phyloP scores from a whole-genome alignment of 2,113 vertebrate genomes.

The Apaloderma vittatum region DNA sequence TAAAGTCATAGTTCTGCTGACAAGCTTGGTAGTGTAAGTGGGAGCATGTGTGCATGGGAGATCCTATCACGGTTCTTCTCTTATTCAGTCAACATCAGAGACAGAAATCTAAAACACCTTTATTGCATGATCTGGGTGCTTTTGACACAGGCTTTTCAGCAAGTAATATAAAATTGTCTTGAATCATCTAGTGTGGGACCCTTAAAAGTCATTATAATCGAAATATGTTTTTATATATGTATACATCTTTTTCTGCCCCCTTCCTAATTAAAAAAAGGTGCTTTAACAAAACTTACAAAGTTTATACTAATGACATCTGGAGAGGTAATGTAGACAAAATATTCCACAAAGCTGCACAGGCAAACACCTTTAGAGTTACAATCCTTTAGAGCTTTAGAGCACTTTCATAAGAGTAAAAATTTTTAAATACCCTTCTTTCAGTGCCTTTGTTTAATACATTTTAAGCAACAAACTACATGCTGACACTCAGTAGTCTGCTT shows the following conservation, averaged over 20 bases:
- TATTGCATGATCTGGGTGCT: background rate
- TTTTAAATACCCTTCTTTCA: background rate
- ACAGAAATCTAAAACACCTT: background rate
- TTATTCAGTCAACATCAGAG: background rate
- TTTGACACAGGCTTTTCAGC: background rate
- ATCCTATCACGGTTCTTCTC: background rate
- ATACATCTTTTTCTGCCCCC: background rate
- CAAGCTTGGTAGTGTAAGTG: background rate
- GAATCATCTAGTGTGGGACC: fast-evolving
- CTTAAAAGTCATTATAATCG: background rate
- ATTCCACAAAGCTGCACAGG: background rate
- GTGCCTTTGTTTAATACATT: background rate
- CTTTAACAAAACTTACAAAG: background rate
- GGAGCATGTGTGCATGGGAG: fast-evolving
- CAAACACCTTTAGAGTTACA: background rate
- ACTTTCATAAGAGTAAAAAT: no score
- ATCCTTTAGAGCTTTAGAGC: background rate
- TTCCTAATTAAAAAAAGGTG: background rate
- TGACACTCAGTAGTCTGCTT: background rate
- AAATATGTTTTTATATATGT: background rate
- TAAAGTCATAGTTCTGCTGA: background rate
- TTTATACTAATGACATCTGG: background rate
- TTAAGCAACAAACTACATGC: background rate
- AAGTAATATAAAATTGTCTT: background rate
- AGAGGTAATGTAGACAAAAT: background rate